phyloP scores from a whole-genome alignment of 2,797 vertebrate species.

The Chanos chanos region DNA sequence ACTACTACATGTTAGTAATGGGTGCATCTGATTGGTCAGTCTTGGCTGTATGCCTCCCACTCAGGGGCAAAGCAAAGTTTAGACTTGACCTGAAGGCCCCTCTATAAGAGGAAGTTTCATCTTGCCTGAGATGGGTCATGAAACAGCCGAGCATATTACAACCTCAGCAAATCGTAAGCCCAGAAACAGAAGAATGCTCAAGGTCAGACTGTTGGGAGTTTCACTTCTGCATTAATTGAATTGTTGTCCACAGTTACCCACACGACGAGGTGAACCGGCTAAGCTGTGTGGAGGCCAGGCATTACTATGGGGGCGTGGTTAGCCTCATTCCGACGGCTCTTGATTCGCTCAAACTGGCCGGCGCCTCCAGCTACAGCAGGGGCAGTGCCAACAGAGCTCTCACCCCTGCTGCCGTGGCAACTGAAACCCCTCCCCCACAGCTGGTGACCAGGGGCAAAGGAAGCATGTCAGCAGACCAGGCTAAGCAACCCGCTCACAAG shows the following conservation, averaged over 20 bases:
- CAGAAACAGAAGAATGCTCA: no score
- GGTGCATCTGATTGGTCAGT: no score
- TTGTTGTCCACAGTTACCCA: slow-evolving; percentile 64
- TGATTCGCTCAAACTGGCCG: slow-evolving; percentile 61
- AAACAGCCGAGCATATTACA: no score
- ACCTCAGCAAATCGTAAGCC: no score
- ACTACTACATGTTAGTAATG: no score
- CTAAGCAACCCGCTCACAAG: slow-evolving; percentile 14
- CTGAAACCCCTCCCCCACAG: background rate
- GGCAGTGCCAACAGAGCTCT: background rate
- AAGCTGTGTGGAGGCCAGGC: slow-evolving; percentile 71
- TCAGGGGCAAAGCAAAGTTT: no score
- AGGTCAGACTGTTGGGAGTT: no score
- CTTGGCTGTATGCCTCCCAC: no score
- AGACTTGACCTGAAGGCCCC: no score
- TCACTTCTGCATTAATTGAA: background rate
- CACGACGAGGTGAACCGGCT: slow-evolving; percentile 73
- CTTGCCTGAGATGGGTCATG: no score
- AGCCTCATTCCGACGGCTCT: slow-evolving; percentile 74
- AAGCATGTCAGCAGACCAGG: background rate
- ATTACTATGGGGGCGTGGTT: slow-evolving; percentile 74
- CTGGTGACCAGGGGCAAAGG: background rate
- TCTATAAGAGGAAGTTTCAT: no score
- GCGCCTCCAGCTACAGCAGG: no score
- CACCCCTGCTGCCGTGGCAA: background rate